Conservation (phyloP, 2,113 vertebrate genomes). For the Dasyurus viverrinus region DNA sequence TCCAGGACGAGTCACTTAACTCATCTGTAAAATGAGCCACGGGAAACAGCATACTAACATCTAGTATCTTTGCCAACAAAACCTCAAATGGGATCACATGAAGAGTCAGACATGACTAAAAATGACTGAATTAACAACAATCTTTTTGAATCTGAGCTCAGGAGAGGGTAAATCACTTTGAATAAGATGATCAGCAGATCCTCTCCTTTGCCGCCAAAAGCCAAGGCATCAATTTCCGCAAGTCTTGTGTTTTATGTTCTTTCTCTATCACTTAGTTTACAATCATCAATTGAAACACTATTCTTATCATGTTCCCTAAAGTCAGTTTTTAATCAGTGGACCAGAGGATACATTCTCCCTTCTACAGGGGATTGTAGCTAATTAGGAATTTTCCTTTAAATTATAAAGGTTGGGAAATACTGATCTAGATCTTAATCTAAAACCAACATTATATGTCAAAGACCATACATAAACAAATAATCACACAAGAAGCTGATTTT, state of each 20-base stretch:
- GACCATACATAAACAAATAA: not conserved
- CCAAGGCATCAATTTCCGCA: not conserved
- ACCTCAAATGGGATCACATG: not conserved
- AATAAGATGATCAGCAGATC: not conserved
- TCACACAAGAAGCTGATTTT: not conserved
- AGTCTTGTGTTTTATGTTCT: not conserved
- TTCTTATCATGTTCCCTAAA: not conserved
- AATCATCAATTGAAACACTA: not conserved
- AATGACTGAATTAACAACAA: not conserved
- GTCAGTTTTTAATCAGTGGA: not conserved
- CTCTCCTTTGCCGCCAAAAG: not conserved
- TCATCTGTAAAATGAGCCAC: no score
- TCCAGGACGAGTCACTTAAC: not conserved
- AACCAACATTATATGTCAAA: not conserved
- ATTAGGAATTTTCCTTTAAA: not conserved
- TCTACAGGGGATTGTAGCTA: not conserved
- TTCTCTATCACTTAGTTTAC: not conserved
- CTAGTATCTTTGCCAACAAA: no score
- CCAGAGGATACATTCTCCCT: not conserved
- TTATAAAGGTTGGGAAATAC: not conserved
- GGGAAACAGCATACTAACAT: no score
- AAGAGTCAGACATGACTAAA: not conserved
- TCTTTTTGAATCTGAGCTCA: not conserved
- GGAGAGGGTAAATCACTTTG: not conserved
- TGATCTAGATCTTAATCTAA: conserved; percentile 3